A percentile compares a stretch with the other conserved stretches of the same genome.
Conservation (phyloP, 2,888 invertebrate species). For the Pterostichus niger region DNA sequence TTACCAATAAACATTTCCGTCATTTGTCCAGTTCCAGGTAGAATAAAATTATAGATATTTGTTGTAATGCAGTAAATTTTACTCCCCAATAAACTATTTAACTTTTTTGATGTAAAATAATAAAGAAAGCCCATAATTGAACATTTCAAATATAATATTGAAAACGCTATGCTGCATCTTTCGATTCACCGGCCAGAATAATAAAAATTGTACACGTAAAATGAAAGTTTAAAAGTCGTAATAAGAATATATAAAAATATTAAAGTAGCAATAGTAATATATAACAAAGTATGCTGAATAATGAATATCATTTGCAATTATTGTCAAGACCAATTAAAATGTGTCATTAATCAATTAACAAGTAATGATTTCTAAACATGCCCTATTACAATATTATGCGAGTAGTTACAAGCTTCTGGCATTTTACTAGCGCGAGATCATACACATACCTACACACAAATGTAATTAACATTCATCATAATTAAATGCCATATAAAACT, state of each 20-base stretch:
- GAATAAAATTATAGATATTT: no score
- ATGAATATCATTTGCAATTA: slow-evolving; percentile 54
- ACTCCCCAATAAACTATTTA: no score
- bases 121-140: no score
- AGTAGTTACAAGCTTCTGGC: slow-evolving; percentile 42
- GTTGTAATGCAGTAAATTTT: no score
- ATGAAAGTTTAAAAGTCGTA: no score
- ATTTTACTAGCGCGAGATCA: slow-evolving; percentile 26
- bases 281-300: slow-evolving; percentile 44
- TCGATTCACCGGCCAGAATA: no score
- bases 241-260: slow-evolving; percentile 4
- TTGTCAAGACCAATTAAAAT: slow-evolving; percentile 53
- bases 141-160: no score
- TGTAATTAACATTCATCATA: slow-evolving; percentile 44
- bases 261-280: not conserved
- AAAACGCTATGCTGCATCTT: no score
- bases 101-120: no score
- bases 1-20: no score
- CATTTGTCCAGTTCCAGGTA: no score
- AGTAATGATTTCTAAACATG: slow-evolving; percentile 58
- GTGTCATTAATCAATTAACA: slow-evolving; percentile 57
- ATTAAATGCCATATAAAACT: slow-evolving; percentile 42
- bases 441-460: slow-evolving; percentile 28
- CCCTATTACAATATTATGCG: slow-evolving; percentile 50
- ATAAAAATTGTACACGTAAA: no score